Conservation (phyloP, 2,797 vertebrate species). For the Phoebastria nigripes region DNA sequence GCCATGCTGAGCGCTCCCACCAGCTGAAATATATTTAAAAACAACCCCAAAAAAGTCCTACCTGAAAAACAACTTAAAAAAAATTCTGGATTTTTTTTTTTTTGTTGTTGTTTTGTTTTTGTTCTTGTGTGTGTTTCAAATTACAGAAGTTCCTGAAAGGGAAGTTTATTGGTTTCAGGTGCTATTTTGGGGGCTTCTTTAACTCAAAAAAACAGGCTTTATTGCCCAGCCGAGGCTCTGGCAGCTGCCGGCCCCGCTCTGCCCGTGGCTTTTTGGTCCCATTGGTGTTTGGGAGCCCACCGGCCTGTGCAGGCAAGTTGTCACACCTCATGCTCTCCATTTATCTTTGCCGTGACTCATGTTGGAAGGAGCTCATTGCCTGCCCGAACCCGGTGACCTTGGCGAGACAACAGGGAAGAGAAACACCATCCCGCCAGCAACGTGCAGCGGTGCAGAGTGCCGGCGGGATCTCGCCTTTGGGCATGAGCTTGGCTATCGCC, state of each 20-base stretch:
- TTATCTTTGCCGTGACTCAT: not conserved
- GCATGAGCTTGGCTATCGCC: rapidly evolving
- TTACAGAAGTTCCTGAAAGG: constrained; percentile 68
- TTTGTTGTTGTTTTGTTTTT: not conserved
- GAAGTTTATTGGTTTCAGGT: constrained; percentile 69
- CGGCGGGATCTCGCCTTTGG: rapidly evolving
- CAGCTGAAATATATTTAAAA: not conserved
- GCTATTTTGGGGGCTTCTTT: constrained; percentile 53
- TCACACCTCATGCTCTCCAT: not conserved
- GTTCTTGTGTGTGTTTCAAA: constrained; percentile 40
- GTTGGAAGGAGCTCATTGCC: not conserved
- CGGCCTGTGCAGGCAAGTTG: not conserved
- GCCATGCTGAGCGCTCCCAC: not conserved
- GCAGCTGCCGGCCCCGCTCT: not conserved
- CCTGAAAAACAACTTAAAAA: not conserved
- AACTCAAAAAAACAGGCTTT: not conserved
- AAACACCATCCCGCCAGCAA: rapidly evolving
- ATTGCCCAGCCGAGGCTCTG: not conserved
- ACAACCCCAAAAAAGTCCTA: not conserved
- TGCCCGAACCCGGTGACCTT: not conserved
- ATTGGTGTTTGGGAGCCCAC: not conserved
- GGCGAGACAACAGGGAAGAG: not conserved
- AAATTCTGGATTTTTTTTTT: constrained; percentile 20
- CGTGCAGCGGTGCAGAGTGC: rapidly evolving
- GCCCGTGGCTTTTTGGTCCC: not conserved